phyloP scores from a whole-genome alignment of 2,797 vertebrate genomes.

The Sebastes nivosus region DNA sequence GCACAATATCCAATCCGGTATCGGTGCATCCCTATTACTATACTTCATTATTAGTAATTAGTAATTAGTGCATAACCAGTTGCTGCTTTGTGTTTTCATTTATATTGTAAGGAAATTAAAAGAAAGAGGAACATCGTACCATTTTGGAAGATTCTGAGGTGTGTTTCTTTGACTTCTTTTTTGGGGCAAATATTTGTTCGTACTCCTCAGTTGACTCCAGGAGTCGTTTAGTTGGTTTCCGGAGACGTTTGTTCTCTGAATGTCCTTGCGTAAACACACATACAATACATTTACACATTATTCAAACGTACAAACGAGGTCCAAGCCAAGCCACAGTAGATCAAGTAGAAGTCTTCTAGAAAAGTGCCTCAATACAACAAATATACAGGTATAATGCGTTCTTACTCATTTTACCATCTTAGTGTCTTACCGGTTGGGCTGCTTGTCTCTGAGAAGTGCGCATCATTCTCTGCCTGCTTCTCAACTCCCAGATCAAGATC shows the following conservation, averaged over 20 bases:
- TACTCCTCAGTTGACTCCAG: conserved; percentile 92
- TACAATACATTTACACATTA: neutral
- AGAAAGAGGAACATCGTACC: conserved; percentile 54
- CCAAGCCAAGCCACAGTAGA: neutral
- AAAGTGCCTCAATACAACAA: neutral
- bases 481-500: conserved; percentile 43
- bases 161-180: conserved; percentile 90
- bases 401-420: neutral
- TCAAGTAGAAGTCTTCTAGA: neutral
- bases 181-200: conserved; percentile 90
- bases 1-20: too few relatives aligned
- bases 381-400: neutral
- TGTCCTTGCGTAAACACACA: conserved; percentile 67
- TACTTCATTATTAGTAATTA: neutral
- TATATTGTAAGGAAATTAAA: neutral
- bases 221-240: conserved; percentile 94
- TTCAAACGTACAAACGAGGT: neutral
- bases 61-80: too few relatives aligned
- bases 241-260: conserved; percentile 91
- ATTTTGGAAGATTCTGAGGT: conserved; percentile 73
- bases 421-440: conserved; percentile 65
- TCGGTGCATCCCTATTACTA: neutral
- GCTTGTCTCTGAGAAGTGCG: conserved; percentile 36
- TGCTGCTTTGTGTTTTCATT: neutral
- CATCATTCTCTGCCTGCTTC: conserved; percentile 50